Evolutionary conservation across 2,113 vertebrate genomes (phyloP).

Genomic region (Maccullochella peelii): DNA sequence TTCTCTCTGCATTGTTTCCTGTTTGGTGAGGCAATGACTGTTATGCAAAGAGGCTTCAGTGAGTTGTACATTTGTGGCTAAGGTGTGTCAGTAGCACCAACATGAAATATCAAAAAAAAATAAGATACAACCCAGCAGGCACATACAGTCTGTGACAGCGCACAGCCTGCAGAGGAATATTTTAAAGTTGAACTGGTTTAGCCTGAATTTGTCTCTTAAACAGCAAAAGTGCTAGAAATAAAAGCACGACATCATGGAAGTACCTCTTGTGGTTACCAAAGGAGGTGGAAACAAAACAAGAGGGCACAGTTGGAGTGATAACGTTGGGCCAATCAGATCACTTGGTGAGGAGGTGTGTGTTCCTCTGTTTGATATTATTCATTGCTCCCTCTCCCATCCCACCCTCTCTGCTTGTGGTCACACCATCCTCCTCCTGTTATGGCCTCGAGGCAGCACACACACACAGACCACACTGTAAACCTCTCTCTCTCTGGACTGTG

Average conservation of each 20-base stretch:
- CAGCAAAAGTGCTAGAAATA: background rate
- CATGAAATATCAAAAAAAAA: slow-evolving; percentile 8
- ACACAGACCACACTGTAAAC: slow-evolving; percentile 44
- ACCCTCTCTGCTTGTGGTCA: slow-evolving; percentile 51
- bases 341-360: background rate
- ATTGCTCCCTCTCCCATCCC: slow-evolving; percentile 29
- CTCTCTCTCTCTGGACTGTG: slow-evolving; percentile 19
- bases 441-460: background rate
- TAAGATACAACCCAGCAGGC: background rate
- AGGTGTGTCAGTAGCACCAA: background rate
- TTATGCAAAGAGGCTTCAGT: slow-evolving; percentile 13
- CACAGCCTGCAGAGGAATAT: background rate
- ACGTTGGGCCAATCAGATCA: slow-evolving; percentile 19
- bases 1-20: background rate
- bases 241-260: background rate
- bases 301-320: slow-evolving; percentile 20
- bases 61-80: background rate
- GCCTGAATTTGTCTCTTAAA: background rate
- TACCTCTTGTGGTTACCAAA: background rate
- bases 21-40: background rate
- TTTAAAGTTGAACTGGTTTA: too few species aligned
- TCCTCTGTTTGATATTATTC: slow-evolving; percentile 4
- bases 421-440: slow-evolving; percentile 78
- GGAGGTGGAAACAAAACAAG: slow-evolving; percentile 11
- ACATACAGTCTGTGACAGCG: background rate